phyloP scores from a whole-genome alignment of 2,113 vertebrate genomes.

The human (Homo sapiens) region GRCh38 chr4:112406001-112406500 shows the following conservation, averaged over 20 bases:
- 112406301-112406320: background rate
- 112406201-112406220: background rate
- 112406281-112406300: too few species aligned
- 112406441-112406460: background rate
- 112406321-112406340: background rate
- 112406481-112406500: background rate
- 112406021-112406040: background rate
- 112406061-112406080: too few species aligned
- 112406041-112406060: background rate
- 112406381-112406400: background rate
- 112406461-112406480: background rate
- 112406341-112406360: background rate
- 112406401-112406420: background rate
- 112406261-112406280: too few species aligned
- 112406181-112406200: background rate
- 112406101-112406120: background rate
- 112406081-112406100: background rate
- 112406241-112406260: background rate
- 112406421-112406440: background rate
- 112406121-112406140: background rate
- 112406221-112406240: background rate
- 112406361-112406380: background rate
- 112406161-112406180: background rate
- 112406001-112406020: background rate
- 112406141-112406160: background rate